Conservation (phyloP, 2,888 invertebrate species). For the Escarpia spicata region DNA sequence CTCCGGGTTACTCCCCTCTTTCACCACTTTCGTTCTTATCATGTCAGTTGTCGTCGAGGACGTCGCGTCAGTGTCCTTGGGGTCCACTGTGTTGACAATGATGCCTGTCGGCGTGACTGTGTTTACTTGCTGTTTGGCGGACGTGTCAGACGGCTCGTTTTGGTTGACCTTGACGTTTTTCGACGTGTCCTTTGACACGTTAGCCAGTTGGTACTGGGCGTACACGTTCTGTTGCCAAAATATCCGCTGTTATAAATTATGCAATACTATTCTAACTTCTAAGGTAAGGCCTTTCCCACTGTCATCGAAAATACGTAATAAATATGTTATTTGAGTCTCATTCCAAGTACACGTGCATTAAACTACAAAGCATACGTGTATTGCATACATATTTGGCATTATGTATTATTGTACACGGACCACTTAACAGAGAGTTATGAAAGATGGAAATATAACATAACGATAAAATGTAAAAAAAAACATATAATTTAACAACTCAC, state of each 20-base stretch:
- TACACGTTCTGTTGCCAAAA: constrained; percentile 49
- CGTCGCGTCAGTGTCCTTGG: neutral
- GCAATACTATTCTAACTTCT: too few relatives aligned
- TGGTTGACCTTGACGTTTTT: neutral
- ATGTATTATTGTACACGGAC: neutral
- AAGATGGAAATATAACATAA: neutral
- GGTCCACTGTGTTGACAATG: neutral
- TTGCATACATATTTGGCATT: too few relatives aligned
- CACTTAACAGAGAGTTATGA: neutral
- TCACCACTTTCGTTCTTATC: constrained; percentile 50
- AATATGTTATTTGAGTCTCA: too few relatives aligned
- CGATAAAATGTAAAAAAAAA: neutral
- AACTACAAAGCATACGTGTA: too few relatives aligned
- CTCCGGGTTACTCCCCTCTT: constrained; percentile 58
- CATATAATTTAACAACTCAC: too few relatives aligned
- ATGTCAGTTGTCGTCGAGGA: constrained; percentile 41
- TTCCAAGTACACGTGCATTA: too few relatives aligned
- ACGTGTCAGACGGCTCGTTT: neutral
- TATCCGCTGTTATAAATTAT: neutral
- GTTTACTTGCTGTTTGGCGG: neutral
- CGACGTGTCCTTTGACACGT: neutral
- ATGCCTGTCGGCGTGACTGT: neutral
- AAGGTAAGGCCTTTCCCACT: too few relatives aligned
- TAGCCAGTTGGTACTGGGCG: constrained; percentile 49
- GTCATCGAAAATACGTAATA: too few relatives aligned